These are phyloP conservation scores for Tetramorium parvispinum DNA, from an alignment of 1,140 invertebrate species.

Conservation along the genomic window DNA sequence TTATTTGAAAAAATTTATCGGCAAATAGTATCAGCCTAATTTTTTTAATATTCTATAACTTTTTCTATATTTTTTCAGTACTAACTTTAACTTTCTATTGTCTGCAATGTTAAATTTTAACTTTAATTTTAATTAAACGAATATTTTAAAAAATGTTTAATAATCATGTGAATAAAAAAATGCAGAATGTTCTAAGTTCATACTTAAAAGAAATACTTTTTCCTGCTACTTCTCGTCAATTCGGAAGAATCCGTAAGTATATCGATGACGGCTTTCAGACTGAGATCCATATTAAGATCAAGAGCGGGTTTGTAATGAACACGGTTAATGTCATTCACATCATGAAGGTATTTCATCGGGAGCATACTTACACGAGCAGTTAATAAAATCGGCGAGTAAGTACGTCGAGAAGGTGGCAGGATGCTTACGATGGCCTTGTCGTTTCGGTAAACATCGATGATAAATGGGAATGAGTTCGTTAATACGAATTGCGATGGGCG, in stretches of 20 bases:
- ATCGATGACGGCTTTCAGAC: neutral
- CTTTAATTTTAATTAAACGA: no score
- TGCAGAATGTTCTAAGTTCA: neutral
- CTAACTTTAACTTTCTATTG: neutral
- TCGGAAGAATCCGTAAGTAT: neutral
- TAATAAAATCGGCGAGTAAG: constrained; percentile 41
- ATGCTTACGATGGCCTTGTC: constrained; percentile 47
- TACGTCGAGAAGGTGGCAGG: constrained; percentile 14
- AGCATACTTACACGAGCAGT: constrained; percentile 8
- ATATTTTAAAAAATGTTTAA: neutral
- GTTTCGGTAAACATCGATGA: constrained; percentile 50
- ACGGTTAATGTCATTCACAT: constrained; percentile 6
- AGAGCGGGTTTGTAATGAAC: constrained; percentile 27
- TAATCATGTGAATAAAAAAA: neutral
- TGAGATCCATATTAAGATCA: constrained; percentile 42
- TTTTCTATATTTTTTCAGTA: no score
- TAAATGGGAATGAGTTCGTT: constrained; percentile 51
- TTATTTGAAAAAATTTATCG: neutral
- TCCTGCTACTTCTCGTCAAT: neutral
- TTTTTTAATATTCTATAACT: neutral
- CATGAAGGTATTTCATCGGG: neutral
- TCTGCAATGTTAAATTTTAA: neutral
- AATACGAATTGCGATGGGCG: neutral
- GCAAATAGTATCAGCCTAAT: neutral
- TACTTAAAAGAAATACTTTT: neutral